Conservation (phyloP, 64 coral and sea anemone genomes). For the Pocillopora damicornis region DNA sequence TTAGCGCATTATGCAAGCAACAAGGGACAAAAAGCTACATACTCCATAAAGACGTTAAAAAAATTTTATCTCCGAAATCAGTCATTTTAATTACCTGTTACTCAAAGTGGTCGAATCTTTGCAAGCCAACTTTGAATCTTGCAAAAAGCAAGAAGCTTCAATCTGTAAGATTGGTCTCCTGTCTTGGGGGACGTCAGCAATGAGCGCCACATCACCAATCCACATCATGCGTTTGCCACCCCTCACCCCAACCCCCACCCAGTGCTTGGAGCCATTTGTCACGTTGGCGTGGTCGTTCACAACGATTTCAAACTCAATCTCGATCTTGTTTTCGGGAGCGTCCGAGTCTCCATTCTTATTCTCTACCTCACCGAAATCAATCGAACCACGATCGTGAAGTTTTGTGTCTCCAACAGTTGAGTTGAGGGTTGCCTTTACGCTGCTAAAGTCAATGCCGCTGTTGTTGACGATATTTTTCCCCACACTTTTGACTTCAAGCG, state of each 20-base stretch:
- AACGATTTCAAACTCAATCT: constrained; percentile 67
- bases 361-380: constrained; percentile 67
- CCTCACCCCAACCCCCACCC: constrained; percentile 78
- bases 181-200: constrained; percentile 35
- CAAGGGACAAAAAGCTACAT: not conserved
- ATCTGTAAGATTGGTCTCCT: constrained; percentile 72
- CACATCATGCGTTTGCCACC: constrained; percentile 94
- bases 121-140: constrained; percentile 4
- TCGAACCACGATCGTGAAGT: constrained; percentile 56
- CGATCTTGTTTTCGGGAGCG: constrained; percentile 55
- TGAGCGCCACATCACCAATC: constrained; percentile 80
- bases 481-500: constrained; percentile 27
- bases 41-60: not conserved
- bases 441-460: not conserved
- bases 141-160: constrained; percentile 19
- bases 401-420: constrained; percentile 67
- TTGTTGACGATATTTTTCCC: constrained; percentile 58
- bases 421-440: constrained; percentile 24
- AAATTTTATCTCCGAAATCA: not conserved
- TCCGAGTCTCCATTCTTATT: constrained; percentile 16
- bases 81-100: constrained; percentile 34
- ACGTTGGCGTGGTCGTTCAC: constrained; percentile 82
- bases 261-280: constrained; percentile 79
- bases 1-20: not conserved
- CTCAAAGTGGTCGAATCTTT: constrained; percentile 42